Percentiles rank a stretch among this genome's conserved stretches.
Conservation (phyloP, 2,888 invertebrate species). For the Oscheius sp. region DNA sequence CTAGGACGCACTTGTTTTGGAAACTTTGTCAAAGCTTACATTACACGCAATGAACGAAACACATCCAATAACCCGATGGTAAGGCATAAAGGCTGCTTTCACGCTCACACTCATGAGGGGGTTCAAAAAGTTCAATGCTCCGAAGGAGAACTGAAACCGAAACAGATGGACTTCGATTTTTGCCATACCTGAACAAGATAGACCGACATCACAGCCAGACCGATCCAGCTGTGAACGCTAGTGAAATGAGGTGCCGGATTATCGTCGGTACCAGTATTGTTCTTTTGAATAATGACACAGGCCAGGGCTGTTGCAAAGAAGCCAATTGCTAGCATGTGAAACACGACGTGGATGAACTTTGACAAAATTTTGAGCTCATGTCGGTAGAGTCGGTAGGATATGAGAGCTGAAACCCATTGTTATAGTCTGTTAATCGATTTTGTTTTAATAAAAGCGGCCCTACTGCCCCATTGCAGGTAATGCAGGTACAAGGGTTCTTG, state of each 20-base stretch:
- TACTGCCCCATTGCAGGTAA: neutral
- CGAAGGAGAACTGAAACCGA: conserved; percentile 58
- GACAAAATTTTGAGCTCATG: conserved; percentile 59
- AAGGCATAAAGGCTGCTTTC: conserved; percentile 53
- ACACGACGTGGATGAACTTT: conserved; percentile 58
- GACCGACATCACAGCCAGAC: conserved; percentile 53
- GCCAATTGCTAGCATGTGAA: conserved; percentile 55
- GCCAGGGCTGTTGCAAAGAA: conserved; percentile 51
- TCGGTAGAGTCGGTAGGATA: conserved; percentile 63
- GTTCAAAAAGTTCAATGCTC: conserved; percentile 55
- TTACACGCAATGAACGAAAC: conserved; percentile 42
- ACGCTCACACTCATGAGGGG: conserved; percentile 51
- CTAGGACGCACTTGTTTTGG: no score
- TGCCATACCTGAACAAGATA: conserved; percentile 59
- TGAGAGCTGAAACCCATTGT: conserved; percentile 53
- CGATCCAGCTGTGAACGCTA: conserved; percentile 65
- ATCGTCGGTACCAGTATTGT: neutral
- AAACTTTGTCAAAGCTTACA: conserved; percentile 3
- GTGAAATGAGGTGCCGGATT: conserved; percentile 45
- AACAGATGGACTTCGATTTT: neutral
- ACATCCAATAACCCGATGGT: conserved; percentile 56
- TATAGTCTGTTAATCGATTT: neutral
- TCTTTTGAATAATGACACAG: conserved; percentile 33
- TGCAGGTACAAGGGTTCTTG: conserved; percentile 6
- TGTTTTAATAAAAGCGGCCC: neutral